Base-by-base conservation (phyloP, 2,888 invertebrate genomes). In the Gari tellinella region DNA sequence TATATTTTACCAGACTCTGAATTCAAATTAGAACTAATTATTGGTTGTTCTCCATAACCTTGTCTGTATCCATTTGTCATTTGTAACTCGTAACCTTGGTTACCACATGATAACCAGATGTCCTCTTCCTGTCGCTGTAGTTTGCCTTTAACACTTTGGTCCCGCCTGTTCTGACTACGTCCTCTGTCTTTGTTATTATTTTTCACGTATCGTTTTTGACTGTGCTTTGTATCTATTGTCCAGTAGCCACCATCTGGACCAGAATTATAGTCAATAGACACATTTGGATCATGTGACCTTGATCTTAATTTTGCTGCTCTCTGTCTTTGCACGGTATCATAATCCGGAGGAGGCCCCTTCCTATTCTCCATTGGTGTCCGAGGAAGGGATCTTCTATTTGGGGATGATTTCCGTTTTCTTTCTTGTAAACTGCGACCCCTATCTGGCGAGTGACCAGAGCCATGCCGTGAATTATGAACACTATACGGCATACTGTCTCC, bases 221-320 rank as follows among this genome's bases (percentile, higher is more conserved):
- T 58, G 37, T 53, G 40, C 12, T 45, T 45, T 7, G 51, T 58
- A 37, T 73, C 58, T 2, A 73, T 52, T 19, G 72, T 62, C 21
- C 52, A 48, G 43, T 48, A 73, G 3, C 65, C 53, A 14, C 43
- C 37, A 17, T 62, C 55, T 0, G 45, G 43, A 40, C 53, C 40
- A 5, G 45, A 41, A 17, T 21, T 43, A 1, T 46, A 46, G 1
- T 52, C 58, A 19, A 17, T 15, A 5, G 62, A 48, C 38, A 38
- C 19, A 38, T 67, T 58, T 19, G 67, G 66, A 26, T 73, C 72
- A 53, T 31, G 67, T n/a, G 72, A 73, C 57, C 58, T 57, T 67
- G 72, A 67, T 63, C 72, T 62, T 49, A 46, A 19, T 38, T 63
- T 49, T 15, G 72, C 58, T n/a, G 43, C 48, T 49, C 66, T 62